A percentile compares a stretch with the other conserved stretches of the same genome.
Conservation (phyloP, 2,888 invertebrate genomes). For the Callinectes sapidus region DNA sequence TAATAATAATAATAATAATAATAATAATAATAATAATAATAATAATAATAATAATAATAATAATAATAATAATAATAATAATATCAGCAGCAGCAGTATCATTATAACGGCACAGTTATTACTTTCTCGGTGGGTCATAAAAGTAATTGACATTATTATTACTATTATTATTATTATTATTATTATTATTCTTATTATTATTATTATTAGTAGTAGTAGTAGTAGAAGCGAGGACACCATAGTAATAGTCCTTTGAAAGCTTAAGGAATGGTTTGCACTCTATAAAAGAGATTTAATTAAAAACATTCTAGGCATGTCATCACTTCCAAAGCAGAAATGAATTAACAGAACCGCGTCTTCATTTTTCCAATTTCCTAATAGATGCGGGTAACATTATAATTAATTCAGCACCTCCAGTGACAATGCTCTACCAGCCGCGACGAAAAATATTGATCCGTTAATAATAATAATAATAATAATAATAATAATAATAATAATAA, state of each 20-base stretch:
- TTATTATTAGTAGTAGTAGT: neutral
- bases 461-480: slow-evolving; percentile 32
- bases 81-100: neutral
- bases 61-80: neutral
- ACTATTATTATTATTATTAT: neutral
- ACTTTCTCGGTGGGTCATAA: neutral
- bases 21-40: slow-evolving; percentile 27
- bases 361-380: neutral
- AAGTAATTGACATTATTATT: neutral
- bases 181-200: neutral
- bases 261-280: too few relatives aligned
- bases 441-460: neutral
- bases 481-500: slow-evolving; percentile 17
- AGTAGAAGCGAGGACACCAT: neutral
- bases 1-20: slow-evolving; percentile 30
- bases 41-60: neutral
- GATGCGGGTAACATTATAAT: neutral
- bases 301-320: neutral
- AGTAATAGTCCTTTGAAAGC: too few relatives aligned
- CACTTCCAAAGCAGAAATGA: neutral
- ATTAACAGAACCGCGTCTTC: neutral
- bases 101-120: neutral
- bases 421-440: neutral
- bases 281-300: too few relatives aligned
- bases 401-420: slow-evolving; percentile 10